Percentiles rank a stretch among this genome's conserved stretches.
Evolutionary conservation across 1,140 invertebrate genomes (phyloP).

Genomic region (Cheumatopsyche charites): DNA sequence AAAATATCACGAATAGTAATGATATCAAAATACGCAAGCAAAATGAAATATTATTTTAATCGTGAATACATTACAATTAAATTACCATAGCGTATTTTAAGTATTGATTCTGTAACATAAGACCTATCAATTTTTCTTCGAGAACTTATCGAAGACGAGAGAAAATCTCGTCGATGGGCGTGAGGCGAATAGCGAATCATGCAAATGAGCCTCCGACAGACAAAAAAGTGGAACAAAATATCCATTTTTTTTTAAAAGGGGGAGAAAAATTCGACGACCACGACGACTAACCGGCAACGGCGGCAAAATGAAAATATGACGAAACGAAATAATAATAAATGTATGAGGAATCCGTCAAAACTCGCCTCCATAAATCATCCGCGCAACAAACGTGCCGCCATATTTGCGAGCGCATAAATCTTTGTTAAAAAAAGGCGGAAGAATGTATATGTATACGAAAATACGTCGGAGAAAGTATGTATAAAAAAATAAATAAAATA

Average conservation of each 20-base stretch:
- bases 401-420: conserved; percentile 45
- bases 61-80: not conserved
- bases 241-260: too few species aligned
- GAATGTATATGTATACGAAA: not conserved
- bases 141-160: not conserved
- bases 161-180: not conserved
- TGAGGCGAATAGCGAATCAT: not conserved
- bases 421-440: conserved; percentile 45
- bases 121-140: not conserved
- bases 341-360: conserved; percentile 47
- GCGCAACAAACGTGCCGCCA: conserved; percentile 43
- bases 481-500: not conserved
- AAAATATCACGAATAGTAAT: too few species aligned
- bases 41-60: too few species aligned
- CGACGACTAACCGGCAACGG: conserved; percentile 1
- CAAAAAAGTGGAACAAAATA: not conserved
- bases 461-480: conserved; percentile 4
- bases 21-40: too few species aligned
- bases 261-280: not conserved
- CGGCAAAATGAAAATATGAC: conserved; percentile 30
- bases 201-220: not conserved
- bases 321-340: conserved; percentile 47
- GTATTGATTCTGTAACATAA: not conserved
- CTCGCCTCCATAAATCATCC: conserved; percentile 46
- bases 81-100: not conserved